Percentiles rank a stretch among this genome's conserved stretches.
Evolutionary conservation across 2,797 vertebrate genomes (phyloP).

Genomic region (Halcyon chelicuti): DNA sequence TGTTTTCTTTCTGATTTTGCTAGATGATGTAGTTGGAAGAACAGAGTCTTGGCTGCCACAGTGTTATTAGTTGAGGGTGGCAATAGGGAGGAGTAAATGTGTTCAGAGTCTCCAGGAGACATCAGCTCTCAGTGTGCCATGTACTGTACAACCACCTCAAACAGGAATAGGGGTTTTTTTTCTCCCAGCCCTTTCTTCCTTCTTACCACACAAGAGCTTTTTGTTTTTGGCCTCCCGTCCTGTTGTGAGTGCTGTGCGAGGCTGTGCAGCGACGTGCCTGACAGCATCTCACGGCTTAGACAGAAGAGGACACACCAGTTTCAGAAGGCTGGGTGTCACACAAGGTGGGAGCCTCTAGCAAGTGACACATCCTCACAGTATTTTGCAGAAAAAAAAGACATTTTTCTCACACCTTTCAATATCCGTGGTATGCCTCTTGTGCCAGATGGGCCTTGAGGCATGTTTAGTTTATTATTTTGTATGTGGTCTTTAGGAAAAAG

Average conservation of each 20-base stretch:
- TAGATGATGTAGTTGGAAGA: not conserved
- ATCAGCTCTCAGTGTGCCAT: not conserved
- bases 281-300: not conserved
- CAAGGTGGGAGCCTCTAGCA: not conserved
- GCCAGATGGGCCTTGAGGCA: not conserved
- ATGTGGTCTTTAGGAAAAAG: not conserved
- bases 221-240: not conserved
- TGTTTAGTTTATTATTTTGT: not conserved
- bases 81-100: not conserved
- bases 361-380: not conserved
- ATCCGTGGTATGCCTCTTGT: not conserved
- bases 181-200: fast-evolving
- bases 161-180: not conserved
- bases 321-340: not conserved
- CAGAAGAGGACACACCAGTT: not conserved
- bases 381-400: not conserved
- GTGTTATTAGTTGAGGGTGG: not conserved
- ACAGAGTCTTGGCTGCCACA: not conserved
- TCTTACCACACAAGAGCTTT: not conserved
- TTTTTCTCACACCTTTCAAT: not conserved
- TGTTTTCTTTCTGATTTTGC: not conserved
- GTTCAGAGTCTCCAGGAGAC: not conserved
- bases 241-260: not conserved
- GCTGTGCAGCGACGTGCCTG: fast-evolving
- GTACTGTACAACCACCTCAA: not conserved